Evolutionary conservation across 2,113 vertebrate species (phyloP), one percentile per base, ranked within the genome.

Genomic region (Glaucomys volans): DNA sequence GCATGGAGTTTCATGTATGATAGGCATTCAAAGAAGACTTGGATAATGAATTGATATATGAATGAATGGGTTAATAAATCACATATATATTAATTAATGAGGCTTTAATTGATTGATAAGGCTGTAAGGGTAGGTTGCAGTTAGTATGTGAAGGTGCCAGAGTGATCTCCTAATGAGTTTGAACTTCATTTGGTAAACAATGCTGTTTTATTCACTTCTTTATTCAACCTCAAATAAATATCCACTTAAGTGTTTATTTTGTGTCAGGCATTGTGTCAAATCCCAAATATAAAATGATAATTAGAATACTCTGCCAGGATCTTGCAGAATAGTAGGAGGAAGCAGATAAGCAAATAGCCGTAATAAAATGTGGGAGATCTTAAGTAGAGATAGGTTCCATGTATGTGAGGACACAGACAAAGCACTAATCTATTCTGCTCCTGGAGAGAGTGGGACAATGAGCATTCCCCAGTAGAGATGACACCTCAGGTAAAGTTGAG

Each of bases 211-310:
- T 50, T 95, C n/a, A 44, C 92, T 91, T 79, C 54, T 69, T 88
- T 52, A 77, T 81, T 92, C 57, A 90, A 84, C 90, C 37, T 90
- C 66, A 92, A 87, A 94, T 79, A 94, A 89, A 71, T 66, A 96
- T 42, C 7, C 37, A 84, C 71, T 47, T 16, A 37, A 75, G 14
- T 94, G 40, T 93, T 92, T 79, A 40, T 62, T 92, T 94, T 88
- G 35, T 94, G 59, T 84, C 44, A n/a, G 4, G n/a, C 17, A 85
- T 54, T 86, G 59, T 93, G 77, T 88, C 87, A 87, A 95, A 86
- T 66, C 81, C 12, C 18, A 32, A 62, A 66, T 11, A 59, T 79
- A 92, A 83, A 92, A 88, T 77, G 40, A 52, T 97, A 37, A 87
- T 88, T 92, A 94, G 93, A 52, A 88, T 30, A n/a, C 47, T 66